These are phyloP conservation scores for Rhea americana DNA, from an alignment of 2,113 vertebrate genomes.

Conservation along the genomic window DNA sequence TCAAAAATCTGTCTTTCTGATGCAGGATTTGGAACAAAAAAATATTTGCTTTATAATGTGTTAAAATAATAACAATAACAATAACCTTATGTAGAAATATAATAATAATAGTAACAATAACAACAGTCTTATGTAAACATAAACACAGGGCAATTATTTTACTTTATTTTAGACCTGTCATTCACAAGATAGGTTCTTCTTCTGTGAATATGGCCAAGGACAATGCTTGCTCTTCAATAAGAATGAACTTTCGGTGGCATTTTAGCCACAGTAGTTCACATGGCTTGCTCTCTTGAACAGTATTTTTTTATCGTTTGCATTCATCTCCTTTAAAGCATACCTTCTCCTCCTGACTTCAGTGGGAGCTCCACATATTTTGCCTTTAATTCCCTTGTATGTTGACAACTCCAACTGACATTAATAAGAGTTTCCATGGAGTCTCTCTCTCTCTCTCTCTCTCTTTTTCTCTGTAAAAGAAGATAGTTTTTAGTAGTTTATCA, in stretches of 20 bases:
- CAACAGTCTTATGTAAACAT: background rate
- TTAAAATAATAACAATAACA: background rate
- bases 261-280: background rate
- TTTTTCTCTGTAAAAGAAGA: background rate
- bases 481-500: background rate
- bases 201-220: background rate
- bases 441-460: background rate
- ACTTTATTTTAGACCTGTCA: background rate
- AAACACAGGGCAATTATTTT: background rate
- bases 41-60: background rate
- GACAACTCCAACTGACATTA: constrained; percentile 46
- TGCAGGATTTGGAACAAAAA: background rate
- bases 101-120: background rate
- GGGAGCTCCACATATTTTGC: constrained; percentile 27
- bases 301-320: constrained; percentile 42
- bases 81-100: background rate
- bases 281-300: background rate
- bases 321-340: constrained; percentile 30
- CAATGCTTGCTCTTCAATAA: background rate
- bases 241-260: background rate
- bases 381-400: constrained; percentile 44
- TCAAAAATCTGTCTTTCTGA: background rate
- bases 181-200: background rate
- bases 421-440: constrained; percentile 1
- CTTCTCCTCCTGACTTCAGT: constrained; percentile 15